These are phyloP conservation scores for Leuctra nigra DNA, from an alignment of 2,888 invertebrate genomes.

Conservation along the genomic window DNA sequence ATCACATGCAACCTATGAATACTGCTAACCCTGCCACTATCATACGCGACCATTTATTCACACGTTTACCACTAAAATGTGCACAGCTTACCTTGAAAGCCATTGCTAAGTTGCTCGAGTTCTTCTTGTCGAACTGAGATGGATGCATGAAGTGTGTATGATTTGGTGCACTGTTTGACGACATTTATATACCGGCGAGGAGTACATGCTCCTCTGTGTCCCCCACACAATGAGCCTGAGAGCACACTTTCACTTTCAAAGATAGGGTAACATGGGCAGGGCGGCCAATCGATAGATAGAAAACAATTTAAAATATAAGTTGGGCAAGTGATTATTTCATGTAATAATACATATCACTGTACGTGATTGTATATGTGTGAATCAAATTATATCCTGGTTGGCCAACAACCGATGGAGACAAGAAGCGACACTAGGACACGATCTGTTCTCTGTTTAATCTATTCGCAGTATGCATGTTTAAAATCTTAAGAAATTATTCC, in stretches of 20 bases:
- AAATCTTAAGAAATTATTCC: too few species aligned
- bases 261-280: conserved; percentile 13
- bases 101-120: conserved; percentile 8
- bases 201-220: background rate
- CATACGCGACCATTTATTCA: background rate
- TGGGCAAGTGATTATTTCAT: background rate
- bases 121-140: background rate
- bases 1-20: background rate
- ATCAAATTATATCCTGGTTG: too few species aligned
- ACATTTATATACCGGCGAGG: conserved; percentile 5
- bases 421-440: too few species aligned
- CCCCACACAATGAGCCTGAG: conserved; percentile 8
- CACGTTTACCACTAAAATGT: background rate
- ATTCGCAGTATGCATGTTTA: too few species aligned
- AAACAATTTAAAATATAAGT: background rate
- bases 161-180: background rate
- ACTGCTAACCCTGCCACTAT: background rate
- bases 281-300: background rate
- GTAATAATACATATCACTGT: background rate
- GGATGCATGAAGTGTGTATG: background rate
- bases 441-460: too few species aligned
- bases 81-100: conserved; percentile 9
- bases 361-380: too few species aligned
- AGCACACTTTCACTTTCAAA: conserved; percentile 8
- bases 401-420: too few species aligned